Evolutionary conservation across 2,113 vertebrate genomes (phyloP).

Genomic region (Sceloporus tristichus): DNA sequence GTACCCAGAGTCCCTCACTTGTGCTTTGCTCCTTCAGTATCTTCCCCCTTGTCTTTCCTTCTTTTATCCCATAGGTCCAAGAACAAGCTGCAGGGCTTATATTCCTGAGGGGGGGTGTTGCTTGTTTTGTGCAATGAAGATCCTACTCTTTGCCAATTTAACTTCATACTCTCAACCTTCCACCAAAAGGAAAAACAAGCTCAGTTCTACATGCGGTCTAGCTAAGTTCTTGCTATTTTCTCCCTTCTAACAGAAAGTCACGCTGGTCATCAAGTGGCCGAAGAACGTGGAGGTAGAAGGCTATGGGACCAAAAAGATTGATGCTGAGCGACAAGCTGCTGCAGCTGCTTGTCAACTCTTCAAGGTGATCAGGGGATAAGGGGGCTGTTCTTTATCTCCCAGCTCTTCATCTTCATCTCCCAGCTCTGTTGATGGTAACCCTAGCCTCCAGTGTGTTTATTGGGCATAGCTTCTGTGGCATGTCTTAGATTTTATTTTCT

Average conservation of each 20-base stretch:
- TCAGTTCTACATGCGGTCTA: fast-evolving
- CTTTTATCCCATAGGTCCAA: too few relatives aligned
- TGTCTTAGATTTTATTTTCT: not conserved
- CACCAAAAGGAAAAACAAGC: not conserved
- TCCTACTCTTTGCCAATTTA: not conserved
- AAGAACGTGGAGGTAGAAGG: constrained; percentile 90
- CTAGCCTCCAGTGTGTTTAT: fast-evolving
- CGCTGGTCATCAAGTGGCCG: constrained; percentile 91
- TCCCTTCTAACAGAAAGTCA: constrained; percentile 84
- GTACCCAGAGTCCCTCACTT: too few relatives aligned
- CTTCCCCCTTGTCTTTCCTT: too few relatives aligned
- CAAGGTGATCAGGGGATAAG: constrained; percentile 76
- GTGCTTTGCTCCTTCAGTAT: too few relatives aligned
- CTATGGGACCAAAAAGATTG: constrained; percentile 86
- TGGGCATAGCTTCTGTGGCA: fast-evolving
- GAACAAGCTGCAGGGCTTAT: not conserved
- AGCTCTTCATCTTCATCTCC: not conserved
- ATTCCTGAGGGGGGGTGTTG: not conserved
- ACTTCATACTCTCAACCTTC: not conserved
- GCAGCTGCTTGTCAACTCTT: constrained; percentile 91
- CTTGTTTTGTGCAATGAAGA: not conserved
- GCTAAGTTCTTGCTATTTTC: not conserved
- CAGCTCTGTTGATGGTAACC: not conserved
- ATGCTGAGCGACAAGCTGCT: constrained; percentile 91
- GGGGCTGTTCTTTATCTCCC: too few relatives aligned